Evolutionary conservation across 37 sponge, comb jelly and placozoan genomes (phyloP).

Genomic region (Tethya wilhelma): DNA sequence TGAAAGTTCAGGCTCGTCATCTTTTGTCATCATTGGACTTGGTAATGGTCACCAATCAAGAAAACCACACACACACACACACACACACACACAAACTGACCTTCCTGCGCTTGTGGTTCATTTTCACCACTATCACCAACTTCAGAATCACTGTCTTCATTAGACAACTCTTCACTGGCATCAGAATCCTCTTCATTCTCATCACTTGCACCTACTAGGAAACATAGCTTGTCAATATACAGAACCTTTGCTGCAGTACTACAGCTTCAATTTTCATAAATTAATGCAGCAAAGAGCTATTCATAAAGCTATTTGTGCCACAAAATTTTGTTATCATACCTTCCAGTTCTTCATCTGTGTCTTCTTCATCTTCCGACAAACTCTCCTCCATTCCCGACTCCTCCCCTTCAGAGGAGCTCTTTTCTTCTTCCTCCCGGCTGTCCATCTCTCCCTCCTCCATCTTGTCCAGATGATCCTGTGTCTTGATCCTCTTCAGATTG

Average conservation of each 20-base stretch:
- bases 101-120: too few species aligned
- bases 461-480: conserved; percentile 46
- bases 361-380: not conserved
- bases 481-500: conserved; percentile 55
- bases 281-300: too few species aligned
- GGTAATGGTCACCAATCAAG: too few species aligned
- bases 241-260: too few species aligned
- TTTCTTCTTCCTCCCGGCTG: conserved; percentile 35
- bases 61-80: too few species aligned
- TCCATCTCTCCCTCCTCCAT: conserved; percentile 62
- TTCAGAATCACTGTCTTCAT: not conserved
- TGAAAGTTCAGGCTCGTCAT: too few species aligned
- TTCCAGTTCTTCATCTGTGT: not conserved
- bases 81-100: too few species aligned
- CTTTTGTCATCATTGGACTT: too few species aligned
- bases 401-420: conserved; percentile 2
- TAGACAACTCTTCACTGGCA: not conserved
- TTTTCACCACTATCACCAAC: too few species aligned
- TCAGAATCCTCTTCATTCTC: not conserved
- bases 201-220: not conserved
- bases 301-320: not conserved
- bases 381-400: not conserved
- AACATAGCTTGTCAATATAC: not conserved
- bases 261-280: too few species aligned
- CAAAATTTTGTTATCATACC: not conserved